Conservation (phyloP, 2,888 invertebrate species). For the Fragum fragum region DNA sequence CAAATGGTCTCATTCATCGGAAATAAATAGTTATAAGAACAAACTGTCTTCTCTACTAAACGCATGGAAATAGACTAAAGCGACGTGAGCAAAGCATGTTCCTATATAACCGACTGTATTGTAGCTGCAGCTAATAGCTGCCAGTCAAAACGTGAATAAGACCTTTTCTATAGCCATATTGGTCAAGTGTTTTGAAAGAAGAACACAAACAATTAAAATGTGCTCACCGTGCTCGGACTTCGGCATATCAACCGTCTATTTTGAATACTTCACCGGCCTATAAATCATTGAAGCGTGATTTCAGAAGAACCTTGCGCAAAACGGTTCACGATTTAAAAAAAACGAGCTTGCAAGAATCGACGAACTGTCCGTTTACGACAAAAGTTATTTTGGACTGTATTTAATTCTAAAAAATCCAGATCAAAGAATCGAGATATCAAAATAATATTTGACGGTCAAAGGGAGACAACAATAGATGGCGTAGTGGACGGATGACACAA, state of each 20-base stretch:
- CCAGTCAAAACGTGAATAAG: background rate
- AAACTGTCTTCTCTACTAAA: background rate
- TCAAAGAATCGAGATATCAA: background rate
- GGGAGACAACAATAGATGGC: background rate
- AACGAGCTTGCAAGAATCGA: slow-evolving; percentile 5
- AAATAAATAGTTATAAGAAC: background rate
- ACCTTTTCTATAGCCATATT: background rate
- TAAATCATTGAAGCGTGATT: slow-evolving; percentile 7
- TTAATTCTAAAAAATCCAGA: slow-evolving; percentile 7
- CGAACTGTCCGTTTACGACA: background rate
- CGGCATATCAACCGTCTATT: too few relatives aligned
- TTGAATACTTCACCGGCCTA: background rate
- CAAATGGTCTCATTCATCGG: background rate
- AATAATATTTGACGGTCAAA: slow-evolving; percentile 11
- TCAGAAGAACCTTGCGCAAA: background rate
- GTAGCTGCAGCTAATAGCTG: background rate
- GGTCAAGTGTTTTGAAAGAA: background rate
- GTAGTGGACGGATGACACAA: slow-evolving; percentile 5
- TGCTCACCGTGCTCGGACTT: background rate
- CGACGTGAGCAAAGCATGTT: background rate
- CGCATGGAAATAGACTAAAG: background rate
- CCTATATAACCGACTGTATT: background rate
- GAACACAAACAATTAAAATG: background rate
- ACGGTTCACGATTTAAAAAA: background rate
- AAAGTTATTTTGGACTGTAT: slow-evolving; percentile 15